Conservation (phyloP, 2,888 invertebrate genomes). For the Caenorhabditis panamensis region DNA sequence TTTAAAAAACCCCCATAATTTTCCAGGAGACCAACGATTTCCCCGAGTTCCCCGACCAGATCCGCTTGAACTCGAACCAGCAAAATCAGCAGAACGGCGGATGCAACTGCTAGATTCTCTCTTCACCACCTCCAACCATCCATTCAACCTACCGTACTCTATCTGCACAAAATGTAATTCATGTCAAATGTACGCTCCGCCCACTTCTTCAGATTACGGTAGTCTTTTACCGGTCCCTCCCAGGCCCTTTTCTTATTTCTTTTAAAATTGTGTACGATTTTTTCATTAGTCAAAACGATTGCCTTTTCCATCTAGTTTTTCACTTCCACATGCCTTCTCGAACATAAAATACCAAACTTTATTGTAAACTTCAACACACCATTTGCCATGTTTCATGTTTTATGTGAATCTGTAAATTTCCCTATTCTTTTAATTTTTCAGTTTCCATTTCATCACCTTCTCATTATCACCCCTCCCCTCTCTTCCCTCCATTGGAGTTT, state of each 20-base stretch:
- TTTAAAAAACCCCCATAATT: too few relatives aligned
- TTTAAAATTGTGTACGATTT: background rate
- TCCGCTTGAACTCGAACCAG: conserved; percentile 56
- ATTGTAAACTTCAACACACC: too few relatives aligned
- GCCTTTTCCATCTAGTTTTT: background rate
- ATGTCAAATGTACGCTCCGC: conserved; percentile 40
- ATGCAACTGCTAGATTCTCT: conserved; percentile 64
- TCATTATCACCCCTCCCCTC: background rate
- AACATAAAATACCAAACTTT: too few relatives aligned
- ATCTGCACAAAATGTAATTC: conserved; percentile 53
- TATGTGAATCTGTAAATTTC: too few relatives aligned
- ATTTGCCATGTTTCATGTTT: too few relatives aligned
- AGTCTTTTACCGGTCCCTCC: conserved; percentile 47
- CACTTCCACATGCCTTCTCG: too few relatives aligned
- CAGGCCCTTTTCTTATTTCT: conserved; percentile 17
- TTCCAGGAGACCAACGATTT: conserved; percentile 75
- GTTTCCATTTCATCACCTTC: background rate
- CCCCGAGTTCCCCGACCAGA: conserved; percentile 96
- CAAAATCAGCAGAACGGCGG: conserved; percentile 58
- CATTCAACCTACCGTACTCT: conserved; percentile 4
- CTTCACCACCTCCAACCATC: background rate
- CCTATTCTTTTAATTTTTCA: too few relatives aligned
- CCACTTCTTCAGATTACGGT: conserved; percentile 53
- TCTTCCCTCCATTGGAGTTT: too few relatives aligned
- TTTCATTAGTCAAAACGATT: background rate